Base-by-base conservation (phyloP, 1,140 invertebrate species). In the Adelges cooleyi region DNA sequence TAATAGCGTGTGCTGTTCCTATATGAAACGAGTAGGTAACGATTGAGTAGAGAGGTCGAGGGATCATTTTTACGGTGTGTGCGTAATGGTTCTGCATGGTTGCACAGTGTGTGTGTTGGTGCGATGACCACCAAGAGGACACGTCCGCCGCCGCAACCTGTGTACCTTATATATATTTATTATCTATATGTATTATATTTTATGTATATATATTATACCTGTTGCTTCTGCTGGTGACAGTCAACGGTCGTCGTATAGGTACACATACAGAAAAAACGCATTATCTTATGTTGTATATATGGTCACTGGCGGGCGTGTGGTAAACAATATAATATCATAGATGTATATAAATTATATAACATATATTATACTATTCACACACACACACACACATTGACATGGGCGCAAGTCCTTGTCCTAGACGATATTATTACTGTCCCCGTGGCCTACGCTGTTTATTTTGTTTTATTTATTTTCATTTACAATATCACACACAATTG, bases 51-150 rank as follows among this genome's bases (percentile, higher is more conserved):
- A 8, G 2, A 8, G 20, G 9, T 33, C n/a, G 38, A 36, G 38
- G 42, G 42, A 25, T 62, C 56, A 46, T 62, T 62, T 62, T 62
- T 62, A 62, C 56, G 56, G 56, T 62, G 17, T 25, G 27, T 29
- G 56, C 56, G 25, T 62, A 62, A 62, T 48, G 56, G 56, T 62
- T 48, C 17, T 22, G 56, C 56, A 62, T 48, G 56, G 56, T 62
- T 48, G 33, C 22, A 46, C 56, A 18, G 23, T 27, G 11, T 59
- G 25, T 46, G 54, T 33, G 54, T 29, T 59, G 10, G 25, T 46
- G 17, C 56, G 56, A 62, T 48, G 56, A 62, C 56, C 56, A 46
- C 42, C 40, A 13, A 46, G 17, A 48, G 54, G 25, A 62, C 54
- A 33, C 42, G 56, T 62, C 56, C 56, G 18, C 42, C 17, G 10